Evolutionary conservation across 2,113 vertebrate genomes (phyloP), one percentile per base, ranked within the genome.

Genomic region (Rhynchomys soricoides): DNA sequence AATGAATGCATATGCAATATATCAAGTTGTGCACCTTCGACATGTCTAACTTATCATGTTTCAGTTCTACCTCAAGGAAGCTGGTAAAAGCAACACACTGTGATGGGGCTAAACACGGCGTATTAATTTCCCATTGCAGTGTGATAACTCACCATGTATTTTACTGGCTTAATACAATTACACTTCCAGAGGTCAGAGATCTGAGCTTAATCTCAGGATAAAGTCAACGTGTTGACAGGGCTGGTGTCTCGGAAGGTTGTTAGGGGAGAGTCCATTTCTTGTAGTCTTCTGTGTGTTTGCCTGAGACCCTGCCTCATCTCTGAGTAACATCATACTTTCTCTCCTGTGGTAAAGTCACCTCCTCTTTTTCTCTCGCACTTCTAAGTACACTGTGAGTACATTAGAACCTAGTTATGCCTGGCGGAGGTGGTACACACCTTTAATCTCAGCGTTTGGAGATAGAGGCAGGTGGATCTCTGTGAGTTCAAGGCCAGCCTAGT

Each of bases 241-340:
- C 6, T 89, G 52, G 0, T 52, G 81, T 82, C 90, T 68, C 9
- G 15, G 55, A 85, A 66, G 22, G 22, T 45, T 74, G 55, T 22
- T 43, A 70, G 50, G 78, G 68, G n/a, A 93, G n/a, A 89, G 75
- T 64, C 52, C n/a, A 37, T 90, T 94, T 29, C 62, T 82, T 57
- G 26, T 82, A 7, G 40, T 64, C 40, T 1, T 75, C 37, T 90
- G n/a, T 57, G 12, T 59, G 64, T 55, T 71, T 66, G 40, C 15
- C 22, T 66, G 43, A 83, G 73, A 34, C 52, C 17, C 45, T 89
- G 59, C 8, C 71, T 78, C 8, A 13, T 66, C 37, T 93, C 71
- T 83, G 48, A n/a, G 52, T 43, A 43, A 43, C 43, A 31, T 85
- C 55, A 15, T 26, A 57, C 40, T 26, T 68, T 50, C 34, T 70